Evolutionary conservation across 2,888 invertebrate genomes (phyloP).

Genomic region (Ectobius pallidus): DNA sequence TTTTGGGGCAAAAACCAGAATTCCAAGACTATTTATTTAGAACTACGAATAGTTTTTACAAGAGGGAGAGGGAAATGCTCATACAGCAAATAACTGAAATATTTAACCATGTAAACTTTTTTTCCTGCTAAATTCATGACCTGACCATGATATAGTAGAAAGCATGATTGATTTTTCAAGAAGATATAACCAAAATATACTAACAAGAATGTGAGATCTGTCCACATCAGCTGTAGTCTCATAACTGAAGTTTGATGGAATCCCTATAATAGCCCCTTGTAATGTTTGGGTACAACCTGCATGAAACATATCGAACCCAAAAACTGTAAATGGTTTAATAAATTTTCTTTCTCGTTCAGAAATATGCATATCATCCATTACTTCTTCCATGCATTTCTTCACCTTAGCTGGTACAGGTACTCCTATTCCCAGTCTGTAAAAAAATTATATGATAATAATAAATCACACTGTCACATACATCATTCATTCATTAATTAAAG

Average conservation of each 20-base stretch:
- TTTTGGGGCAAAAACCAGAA: no score
- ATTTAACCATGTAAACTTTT: no score
- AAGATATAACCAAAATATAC: no score
- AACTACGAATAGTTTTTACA: no score
- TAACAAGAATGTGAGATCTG: slow-evolving; percentile 62
- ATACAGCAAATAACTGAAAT: no score
- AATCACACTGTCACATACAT: no score
- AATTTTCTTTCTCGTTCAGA: slow-evolving; percentile 57
- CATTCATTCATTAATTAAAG: no score
- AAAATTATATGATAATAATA: slow-evolving; percentile 23
- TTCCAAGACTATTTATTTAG: no score
- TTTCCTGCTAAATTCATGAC: no score
- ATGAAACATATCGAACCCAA: slow-evolving; percentile 75
- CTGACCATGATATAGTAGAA: no score
- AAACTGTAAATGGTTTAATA: slow-evolving; percentile 70
- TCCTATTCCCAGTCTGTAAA: slow-evolving; percentile 63
- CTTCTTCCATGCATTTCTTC: slow-evolving; percentile 60
- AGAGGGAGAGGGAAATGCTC: no score
- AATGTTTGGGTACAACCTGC: slow-evolving; percentile 62
- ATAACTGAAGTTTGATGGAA: slow-evolving; percentile 75
- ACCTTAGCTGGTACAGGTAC: slow-evolving; percentile 62
- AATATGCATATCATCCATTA: slow-evolving; percentile 66
- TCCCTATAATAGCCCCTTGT: slow-evolving; percentile 72
- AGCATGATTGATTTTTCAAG: no score
- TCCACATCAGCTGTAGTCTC: slow-evolving; percentile 62